A percentile compares a stretch with the other conserved stretches of the same genome.
phyloP scores from a whole-genome alignment of 2,113 vertebrate genomes.

The Okapia johnstoni region DNA sequence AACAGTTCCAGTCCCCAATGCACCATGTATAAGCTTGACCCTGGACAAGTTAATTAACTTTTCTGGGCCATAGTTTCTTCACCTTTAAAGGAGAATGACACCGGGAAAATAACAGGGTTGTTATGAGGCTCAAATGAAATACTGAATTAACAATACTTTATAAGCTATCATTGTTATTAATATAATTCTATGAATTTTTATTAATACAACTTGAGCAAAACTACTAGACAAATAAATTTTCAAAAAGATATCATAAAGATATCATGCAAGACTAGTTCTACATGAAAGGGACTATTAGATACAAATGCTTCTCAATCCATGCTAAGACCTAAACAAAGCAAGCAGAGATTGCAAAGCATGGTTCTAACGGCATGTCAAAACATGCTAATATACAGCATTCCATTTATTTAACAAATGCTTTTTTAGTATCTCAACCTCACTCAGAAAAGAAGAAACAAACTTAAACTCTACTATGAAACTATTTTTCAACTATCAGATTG shows the following conservation, averaged over 20 bases:
- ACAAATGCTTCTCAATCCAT: background rate
- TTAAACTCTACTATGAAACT: background rate
- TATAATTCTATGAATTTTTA: background rate
- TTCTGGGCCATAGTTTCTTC: background rate
- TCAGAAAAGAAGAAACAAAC: constrained; percentile 3
- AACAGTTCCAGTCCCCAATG: background rate
- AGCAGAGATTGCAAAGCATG: background rate
- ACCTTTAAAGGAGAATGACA: background rate
- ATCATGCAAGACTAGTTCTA: background rate
- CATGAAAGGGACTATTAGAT: background rate
- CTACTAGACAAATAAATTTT: constrained; percentile 11
- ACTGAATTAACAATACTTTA: background rate
- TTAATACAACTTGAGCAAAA: background rate
- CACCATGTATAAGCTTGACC: background rate
- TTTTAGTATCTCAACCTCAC: background rate
- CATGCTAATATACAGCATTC: background rate
- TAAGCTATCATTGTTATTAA: background rate
- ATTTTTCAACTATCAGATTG: constrained; percentile 2
- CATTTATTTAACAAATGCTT: background rate
- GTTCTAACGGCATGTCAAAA: background rate
- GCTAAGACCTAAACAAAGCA: background rate
- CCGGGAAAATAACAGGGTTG: background rate
- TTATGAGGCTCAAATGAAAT: background rate
- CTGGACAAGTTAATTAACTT: background rate
- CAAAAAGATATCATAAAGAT: background rate